phyloP scores from a whole-genome alignment of 2,113 vertebrate genomes.

The Phrynosoma blainvillii region DNA sequence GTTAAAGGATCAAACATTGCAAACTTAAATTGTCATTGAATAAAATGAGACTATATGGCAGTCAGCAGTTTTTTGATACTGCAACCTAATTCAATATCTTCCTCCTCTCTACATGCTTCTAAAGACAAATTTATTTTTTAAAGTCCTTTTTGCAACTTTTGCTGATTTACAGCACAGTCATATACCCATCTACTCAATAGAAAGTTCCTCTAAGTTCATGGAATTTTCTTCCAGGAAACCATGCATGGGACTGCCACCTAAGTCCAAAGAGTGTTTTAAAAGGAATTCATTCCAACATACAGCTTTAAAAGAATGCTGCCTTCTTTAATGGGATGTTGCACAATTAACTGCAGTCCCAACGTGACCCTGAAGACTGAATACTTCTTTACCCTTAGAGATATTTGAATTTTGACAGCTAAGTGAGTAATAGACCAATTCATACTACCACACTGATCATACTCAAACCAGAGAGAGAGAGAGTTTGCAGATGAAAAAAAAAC shows the following conservation, averaged over 20 bases:
- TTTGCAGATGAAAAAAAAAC: constrained; percentile 37
- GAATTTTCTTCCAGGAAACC: not conserved
- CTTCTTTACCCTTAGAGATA: constrained; percentile 50
- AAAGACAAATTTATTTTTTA: fast-evolving
- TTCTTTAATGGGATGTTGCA: constrained; percentile 43
- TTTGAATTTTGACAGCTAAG: constrained; percentile 67
- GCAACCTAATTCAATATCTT: not conserved
- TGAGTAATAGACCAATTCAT: constrained; percentile 52
- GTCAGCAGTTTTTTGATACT: not conserved
- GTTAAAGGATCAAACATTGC: not conserved
- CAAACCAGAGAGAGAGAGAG: constrained; percentile 40
- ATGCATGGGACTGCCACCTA: not conserved
- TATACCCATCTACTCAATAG: not conserved
- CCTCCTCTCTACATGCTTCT: not conserved
- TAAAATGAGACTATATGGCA: not conserved
- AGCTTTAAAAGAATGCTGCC: constrained; percentile 39
- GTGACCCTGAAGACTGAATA: constrained; percentile 51
- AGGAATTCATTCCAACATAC: constrained; percentile 31
- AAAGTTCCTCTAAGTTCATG: not conserved
- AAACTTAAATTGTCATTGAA: not conserved
- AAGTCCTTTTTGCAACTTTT: not conserved
- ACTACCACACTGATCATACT: constrained; percentile 59
- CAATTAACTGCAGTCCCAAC: constrained; percentile 55
- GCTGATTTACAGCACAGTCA: not conserved
- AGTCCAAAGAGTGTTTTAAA: not conserved